Base-by-base conservation (phyloP, 2,797 vertebrate species). In the Diplodus puntazzo region DNA sequence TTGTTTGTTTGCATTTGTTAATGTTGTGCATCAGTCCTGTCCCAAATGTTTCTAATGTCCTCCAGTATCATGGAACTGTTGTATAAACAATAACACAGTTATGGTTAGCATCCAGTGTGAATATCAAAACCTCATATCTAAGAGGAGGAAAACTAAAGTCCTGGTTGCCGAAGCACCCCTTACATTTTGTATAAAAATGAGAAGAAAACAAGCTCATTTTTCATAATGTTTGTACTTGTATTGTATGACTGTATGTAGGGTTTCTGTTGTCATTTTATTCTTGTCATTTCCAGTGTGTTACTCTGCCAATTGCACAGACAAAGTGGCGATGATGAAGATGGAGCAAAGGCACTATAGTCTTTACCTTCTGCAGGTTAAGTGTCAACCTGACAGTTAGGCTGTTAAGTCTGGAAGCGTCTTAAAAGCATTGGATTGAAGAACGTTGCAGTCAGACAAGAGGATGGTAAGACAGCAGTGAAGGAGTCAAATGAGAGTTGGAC, bases 1-100 rank as follows among this genome's bases (percentile, higher is more conserved):
- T 85, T 88, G 85, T 93, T 90, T 92, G 89, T 94, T 93, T 90
- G 89, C 91, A 80, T 94, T 91, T 85, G 89, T 93, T 92, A 90
- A 87, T 92, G 92, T 93, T 88, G 92, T 92, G 92, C 93, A 93
- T 94, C 87, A 46, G 89, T 94, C 92, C 89, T 85, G 87, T 94
- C 90, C 87, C 88, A 87, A 74, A 92, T 89, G 89, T 92, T 90
- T 92, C 84, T 82, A 62, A 84, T 85, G 85, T 92, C 86, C 90
- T 90, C 83, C 89, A 70, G 77, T 87, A 83, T 91, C 90, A 92
- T 87, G 65, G 68, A 93, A 83, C 81, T 87, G 81, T 70, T 88
- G 77, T 83, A 64, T 86, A 87, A 90, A 80, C 75, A 79, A 75
- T 68, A 78, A 83, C 71, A 81, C 66, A 70, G 50, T 75, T 80